phyloP scores from a whole-genome alignment of 30 jellyfish, hydroid and myxozoan species.

The Mastigias papua region DNA sequence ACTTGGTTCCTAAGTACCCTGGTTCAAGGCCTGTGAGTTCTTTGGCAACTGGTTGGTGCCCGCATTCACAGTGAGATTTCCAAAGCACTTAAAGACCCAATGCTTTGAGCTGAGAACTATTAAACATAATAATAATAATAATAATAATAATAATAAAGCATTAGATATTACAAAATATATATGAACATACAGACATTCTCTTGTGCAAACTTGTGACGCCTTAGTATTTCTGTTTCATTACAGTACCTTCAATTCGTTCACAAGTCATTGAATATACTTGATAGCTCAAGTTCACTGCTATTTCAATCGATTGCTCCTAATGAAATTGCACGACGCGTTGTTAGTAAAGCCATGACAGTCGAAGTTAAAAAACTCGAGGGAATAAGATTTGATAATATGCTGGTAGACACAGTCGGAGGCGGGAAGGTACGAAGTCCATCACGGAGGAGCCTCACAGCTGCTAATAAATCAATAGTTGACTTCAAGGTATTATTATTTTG shows the following conservation, averaged over 20 bases:
- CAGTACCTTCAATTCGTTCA: slow-evolving; percentile 22
- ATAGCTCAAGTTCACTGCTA: slow-evolving; percentile 1
- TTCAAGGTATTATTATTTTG: too few species aligned
- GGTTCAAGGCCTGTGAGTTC: too few species aligned
- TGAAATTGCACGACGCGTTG: slow-evolving; percentile 37
- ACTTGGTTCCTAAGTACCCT: too few species aligned
- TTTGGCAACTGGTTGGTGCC: too few species aligned
- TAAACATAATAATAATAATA: too few species aligned
- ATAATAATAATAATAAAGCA: too few species aligned
- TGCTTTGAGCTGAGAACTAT: too few species aligned
- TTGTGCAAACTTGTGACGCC: background rate
- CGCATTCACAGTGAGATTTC: too few species aligned
- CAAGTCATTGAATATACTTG: slow-evolving; percentile 9
- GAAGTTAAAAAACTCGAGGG: slow-evolving; percentile 27
- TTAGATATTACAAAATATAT: too few species aligned
- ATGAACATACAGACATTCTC: too few species aligned
- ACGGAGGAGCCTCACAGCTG: background rate
- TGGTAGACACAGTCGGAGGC: slow-evolving; percentile 9
- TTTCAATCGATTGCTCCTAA: slow-evolving; percentile 38
- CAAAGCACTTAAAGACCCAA: too few species aligned
- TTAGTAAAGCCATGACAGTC: slow-evolving; percentile 24
- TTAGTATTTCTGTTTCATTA: background rate
- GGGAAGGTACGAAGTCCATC: slow-evolving; percentile 35
- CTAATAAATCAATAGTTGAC: too few species aligned
- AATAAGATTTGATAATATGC: background rate